Percentiles rank a stretch among this genome's conserved stretches.
These are phyloP conservation scores for Parazoanthus atlanticus DNA, from an alignment of 92 coral and sea anemone species.

Conservation along the genomic window DNA sequence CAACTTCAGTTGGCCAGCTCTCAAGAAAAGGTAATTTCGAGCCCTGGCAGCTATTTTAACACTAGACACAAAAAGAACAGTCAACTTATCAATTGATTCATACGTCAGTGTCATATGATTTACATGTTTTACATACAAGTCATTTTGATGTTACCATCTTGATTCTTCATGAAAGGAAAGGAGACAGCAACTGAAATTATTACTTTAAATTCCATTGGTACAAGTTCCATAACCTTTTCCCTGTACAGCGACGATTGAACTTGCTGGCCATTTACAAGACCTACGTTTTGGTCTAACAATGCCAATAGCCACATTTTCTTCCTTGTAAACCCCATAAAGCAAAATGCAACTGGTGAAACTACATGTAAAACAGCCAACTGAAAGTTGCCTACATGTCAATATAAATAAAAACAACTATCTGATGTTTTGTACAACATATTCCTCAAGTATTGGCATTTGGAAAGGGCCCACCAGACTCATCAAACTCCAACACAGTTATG, in stretches of 20 bases:
- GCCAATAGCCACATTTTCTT: conserved; percentile 1
- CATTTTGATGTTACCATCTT: background rate
- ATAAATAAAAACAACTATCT: background rate
- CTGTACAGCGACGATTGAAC: background rate
- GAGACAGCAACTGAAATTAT: background rate
- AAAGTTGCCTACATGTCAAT: conserved; percentile 7
- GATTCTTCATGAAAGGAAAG: background rate
- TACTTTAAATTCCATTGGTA: background rate
- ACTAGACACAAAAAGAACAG: conserved; percentile 3
- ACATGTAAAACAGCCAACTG: background rate
- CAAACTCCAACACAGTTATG: conserved; percentile 11
- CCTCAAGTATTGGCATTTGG: conserved; percentile 11
- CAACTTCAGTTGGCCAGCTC: background rate
- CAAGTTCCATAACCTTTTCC: background rate
- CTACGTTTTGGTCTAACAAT: no score
- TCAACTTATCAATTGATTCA: background rate
- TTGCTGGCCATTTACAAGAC: conserved; percentile 3
- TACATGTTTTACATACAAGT: background rate
- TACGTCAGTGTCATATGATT: background rate
- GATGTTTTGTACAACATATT: no score
- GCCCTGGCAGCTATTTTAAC: background rate
- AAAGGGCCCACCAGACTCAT: conserved; percentile 3
- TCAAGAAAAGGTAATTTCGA: background rate
- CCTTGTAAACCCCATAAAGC: background rate
- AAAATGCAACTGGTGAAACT: background rate